phyloP scores from a whole-genome alignment of 2,888 invertebrate species.

The Leptarthrus brevirostris region DNA sequence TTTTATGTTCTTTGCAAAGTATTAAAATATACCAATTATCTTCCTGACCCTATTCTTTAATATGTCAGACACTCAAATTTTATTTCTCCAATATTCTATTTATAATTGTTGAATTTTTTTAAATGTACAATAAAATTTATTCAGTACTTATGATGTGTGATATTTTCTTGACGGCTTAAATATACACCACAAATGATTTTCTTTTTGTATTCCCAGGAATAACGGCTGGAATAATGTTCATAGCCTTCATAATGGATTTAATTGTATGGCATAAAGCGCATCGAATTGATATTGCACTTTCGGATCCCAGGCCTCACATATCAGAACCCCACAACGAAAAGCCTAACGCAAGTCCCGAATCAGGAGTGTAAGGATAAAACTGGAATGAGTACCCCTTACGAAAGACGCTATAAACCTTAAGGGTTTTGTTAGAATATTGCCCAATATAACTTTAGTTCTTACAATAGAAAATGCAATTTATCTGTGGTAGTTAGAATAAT shows the following conservation, averaged over 20 bases:
- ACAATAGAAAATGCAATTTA: constrained; percentile 60
- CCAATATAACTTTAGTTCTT: constrained; percentile 48
- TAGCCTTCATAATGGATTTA: constrained; percentile 89
- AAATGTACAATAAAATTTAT: no score
- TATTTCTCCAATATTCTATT: no score
- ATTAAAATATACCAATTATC: no score
- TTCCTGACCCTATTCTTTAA: no score
- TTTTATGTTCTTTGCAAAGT: no score
- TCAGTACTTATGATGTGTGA: no score
- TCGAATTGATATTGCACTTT: constrained; percentile 78
- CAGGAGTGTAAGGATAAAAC: constrained; percentile 5
- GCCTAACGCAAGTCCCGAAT: constrained; percentile 54
- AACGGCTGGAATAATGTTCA: constrained; percentile 84
- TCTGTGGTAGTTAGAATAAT: constrained; percentile 68
- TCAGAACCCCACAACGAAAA: constrained; percentile 61
- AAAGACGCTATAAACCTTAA: constrained; percentile 12
- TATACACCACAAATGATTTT: no score
- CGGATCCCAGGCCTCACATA: constrained; percentile 60
- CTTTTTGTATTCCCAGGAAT: constrained; percentile 73
- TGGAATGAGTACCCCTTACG: neutral
- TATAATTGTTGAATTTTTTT: no score
- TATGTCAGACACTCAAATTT: no score
- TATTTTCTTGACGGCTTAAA: no score
- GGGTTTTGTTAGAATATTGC: constrained; percentile 34
- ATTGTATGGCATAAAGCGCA: constrained; percentile 91